Percentiles rank a stretch among this genome's conserved stretches.
Evolutionary conservation across 2,888 invertebrate species (phyloP).

Genomic region (Netelia virgata): DNA sequence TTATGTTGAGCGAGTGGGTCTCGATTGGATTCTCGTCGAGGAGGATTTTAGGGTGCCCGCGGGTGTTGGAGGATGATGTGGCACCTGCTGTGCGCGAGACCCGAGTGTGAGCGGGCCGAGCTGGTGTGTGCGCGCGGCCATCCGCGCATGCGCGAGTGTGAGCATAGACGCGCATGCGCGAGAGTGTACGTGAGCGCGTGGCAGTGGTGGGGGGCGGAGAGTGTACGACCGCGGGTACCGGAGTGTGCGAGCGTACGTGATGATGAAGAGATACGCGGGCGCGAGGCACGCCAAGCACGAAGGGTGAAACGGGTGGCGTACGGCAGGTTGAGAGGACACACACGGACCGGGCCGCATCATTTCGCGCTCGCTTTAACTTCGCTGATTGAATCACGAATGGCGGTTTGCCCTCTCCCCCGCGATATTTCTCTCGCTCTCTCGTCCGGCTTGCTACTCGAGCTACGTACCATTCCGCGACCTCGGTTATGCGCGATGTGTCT

Average conservation of each 20-base stretch:
- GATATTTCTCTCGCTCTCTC: slow-evolving; percentile 37
- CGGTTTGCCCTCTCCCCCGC: slow-evolving; percentile 66
- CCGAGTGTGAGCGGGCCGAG: not conserved
- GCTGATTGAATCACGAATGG: slow-evolving; percentile 79
- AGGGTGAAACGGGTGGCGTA: slow-evolving; percentile 14
- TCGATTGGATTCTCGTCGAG: slow-evolving; percentile 66
- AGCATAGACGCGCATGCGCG: too few species aligned
- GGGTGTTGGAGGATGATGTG: slow-evolving; percentile 31
- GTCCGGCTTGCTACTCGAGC: slow-evolving; percentile 51
- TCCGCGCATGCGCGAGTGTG: too few species aligned
- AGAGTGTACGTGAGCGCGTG: too few species aligned
- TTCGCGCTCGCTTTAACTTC: slow-evolving; percentile 81
- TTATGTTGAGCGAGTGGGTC: slow-evolving; percentile 38
- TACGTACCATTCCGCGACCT: slow-evolving; percentile 54
- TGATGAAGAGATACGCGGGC: slow-evolving; percentile 39
- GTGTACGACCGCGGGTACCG: not conserved
- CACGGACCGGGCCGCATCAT: slow-evolving; percentile 74
- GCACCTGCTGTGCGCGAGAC: too few species aligned
- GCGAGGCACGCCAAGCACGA: slow-evolving; percentile 53
- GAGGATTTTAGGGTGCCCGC: slow-evolving; percentile 47
- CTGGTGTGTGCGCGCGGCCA: too few species aligned
- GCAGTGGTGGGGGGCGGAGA: too few species aligned
- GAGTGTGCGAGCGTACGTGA: not conserved
- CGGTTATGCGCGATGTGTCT: slow-evolving; percentile 38
- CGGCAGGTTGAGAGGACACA: slow-evolving; percentile 43